These are phyloP conservation scores for Agrochola lota DNA, from an alignment of 2,888 invertebrate genomes.

Conservation along the genomic window DNA sequence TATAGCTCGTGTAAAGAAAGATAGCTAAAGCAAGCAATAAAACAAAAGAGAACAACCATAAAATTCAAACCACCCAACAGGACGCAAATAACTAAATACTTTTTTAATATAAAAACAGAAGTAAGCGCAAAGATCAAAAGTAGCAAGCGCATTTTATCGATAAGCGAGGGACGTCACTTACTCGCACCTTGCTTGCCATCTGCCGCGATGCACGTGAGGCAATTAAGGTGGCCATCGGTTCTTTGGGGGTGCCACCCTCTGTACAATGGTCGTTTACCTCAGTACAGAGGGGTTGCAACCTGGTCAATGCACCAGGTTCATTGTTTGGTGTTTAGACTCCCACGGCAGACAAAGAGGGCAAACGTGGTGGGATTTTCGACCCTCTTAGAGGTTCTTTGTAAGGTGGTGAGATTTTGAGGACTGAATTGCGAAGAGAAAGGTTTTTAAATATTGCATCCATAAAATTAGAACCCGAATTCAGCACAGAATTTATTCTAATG, in stretches of 20 bases:
- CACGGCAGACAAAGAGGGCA: conserved; percentile 72
- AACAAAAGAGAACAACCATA: conserved; percentile 32
- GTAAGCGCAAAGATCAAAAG: conserved; percentile 62
- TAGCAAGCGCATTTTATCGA: conserved; percentile 78
- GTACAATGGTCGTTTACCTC: conserved; percentile 87
- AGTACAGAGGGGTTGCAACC: conserved; percentile 79
- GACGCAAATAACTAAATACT: conserved; percentile 53
- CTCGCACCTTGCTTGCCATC: conserved; percentile 89
- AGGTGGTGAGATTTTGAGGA: conserved; percentile 25
- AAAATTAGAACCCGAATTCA: not conserved
- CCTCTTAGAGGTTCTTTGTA: conserved; percentile 18
- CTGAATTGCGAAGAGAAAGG: not conserved
- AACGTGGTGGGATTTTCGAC: conserved; percentile 21
- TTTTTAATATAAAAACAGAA: conserved; percentile 48
- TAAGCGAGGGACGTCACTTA: conserved; percentile 83
- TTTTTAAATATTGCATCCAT: conserved; percentile 1
- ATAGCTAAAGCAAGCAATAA: conserved; percentile 27
- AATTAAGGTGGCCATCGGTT: conserved; percentile 81
- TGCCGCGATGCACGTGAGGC: conserved; percentile 88
- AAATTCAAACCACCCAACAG: conserved; percentile 36
- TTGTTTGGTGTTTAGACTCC: conserved; percentile 71
- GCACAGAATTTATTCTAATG: not conserved
- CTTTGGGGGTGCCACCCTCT: conserved; percentile 88
- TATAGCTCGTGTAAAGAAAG: conserved; percentile 19
- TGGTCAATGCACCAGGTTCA: conserved; percentile 83